phyloP scores from a whole-genome alignment of 2,797 vertebrate genomes.

The Ptychadena robeensis region DNA sequence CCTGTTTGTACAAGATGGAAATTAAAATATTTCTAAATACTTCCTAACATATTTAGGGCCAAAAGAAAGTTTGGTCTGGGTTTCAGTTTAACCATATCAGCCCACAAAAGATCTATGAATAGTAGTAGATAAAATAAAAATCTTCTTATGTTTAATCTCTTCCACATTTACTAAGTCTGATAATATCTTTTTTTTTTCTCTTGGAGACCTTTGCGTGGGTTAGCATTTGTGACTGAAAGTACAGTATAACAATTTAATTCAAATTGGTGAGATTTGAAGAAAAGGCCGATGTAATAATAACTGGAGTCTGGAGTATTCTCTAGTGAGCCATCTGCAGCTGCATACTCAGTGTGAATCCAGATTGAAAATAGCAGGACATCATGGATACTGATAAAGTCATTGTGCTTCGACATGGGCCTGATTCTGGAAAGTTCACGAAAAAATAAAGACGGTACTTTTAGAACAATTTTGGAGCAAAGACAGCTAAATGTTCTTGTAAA shows the following conservation, averaged over 20 bases:
- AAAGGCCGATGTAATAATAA: constrained; percentile 12
- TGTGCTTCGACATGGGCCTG: background rate
- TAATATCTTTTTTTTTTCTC: background rate
- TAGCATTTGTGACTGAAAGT: constrained; percentile 5
- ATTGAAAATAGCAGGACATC: constrained; percentile 15
- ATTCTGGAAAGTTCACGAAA: background rate
- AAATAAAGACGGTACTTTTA: background rate
- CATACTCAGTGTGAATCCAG: constrained; percentile 3
- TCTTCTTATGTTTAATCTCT: background rate
- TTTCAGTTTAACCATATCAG: background rate
- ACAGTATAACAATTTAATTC: constrained; percentile 32
- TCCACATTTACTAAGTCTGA: background rate
- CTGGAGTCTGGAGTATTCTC: background rate
- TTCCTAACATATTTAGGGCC: too few relatives aligned
- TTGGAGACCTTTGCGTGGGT: background rate
- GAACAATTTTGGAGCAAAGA: too few relatives aligned
- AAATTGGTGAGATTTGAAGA: constrained; percentile 38
- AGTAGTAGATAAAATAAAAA: background rate
- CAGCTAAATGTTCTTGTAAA: too few relatives aligned
- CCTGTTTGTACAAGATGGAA: too few relatives aligned
- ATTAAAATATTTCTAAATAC: too few relatives aligned
- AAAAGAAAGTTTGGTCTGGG: too few relatives aligned
- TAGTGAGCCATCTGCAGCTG: constrained; percentile 1
- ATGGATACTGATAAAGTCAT: background rate
- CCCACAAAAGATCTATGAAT: background rate